A percentile compares a stretch with the other conserved stretches of the same genome.
phyloP scores from a whole-genome alignment of 2,888 invertebrate genomes.

The Hyles lineata region DNA sequence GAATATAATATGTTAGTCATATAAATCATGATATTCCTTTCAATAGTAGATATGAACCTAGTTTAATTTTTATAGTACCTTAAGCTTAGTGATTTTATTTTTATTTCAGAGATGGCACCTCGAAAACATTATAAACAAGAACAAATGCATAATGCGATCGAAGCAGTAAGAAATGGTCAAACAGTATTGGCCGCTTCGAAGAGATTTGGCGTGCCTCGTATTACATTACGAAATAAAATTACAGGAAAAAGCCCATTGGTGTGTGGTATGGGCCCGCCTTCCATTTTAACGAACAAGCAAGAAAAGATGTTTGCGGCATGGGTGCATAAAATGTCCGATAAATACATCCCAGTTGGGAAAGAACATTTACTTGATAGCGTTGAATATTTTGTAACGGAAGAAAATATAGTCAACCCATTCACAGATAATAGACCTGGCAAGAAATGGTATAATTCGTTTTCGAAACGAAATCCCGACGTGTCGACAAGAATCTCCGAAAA shows the following conservation, averaged over 20 bases:
- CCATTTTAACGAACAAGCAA: conserved; percentile 41
- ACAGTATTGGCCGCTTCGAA: conserved; percentile 39
- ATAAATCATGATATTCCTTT: no score
- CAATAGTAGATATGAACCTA: no score
- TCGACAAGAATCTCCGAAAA: conserved; percentile 44
- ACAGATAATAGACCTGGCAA: conserved; percentile 39
- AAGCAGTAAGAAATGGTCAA: conserved; percentile 5
- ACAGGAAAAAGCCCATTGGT: conserved; percentile 44
- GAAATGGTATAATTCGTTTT: conserved; percentile 40
- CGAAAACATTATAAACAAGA: not conserved
- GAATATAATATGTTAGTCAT: no score
- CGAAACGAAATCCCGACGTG: conserved; percentile 41
- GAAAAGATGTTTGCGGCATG: conserved; percentile 40
- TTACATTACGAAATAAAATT: conserved; percentile 44
- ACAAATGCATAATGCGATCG: conserved; percentile 13
- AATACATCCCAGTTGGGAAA: conserved; percentile 38
- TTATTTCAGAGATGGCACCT: not conserved
- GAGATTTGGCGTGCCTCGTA: conserved; percentile 44
- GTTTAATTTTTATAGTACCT: not conserved
- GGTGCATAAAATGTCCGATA: conserved; percentile 37
- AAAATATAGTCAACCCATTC: conserved; percentile 38
- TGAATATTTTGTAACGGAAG: conserved; percentile 36
- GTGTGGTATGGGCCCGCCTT: conserved; percentile 43
- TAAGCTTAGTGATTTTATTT: no score
- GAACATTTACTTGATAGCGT: conserved; percentile 40